These are phyloP conservation scores for Marisa cornuarietis DNA, from an alignment of 1,140 invertebrate species.

Conservation along the genomic window DNA sequence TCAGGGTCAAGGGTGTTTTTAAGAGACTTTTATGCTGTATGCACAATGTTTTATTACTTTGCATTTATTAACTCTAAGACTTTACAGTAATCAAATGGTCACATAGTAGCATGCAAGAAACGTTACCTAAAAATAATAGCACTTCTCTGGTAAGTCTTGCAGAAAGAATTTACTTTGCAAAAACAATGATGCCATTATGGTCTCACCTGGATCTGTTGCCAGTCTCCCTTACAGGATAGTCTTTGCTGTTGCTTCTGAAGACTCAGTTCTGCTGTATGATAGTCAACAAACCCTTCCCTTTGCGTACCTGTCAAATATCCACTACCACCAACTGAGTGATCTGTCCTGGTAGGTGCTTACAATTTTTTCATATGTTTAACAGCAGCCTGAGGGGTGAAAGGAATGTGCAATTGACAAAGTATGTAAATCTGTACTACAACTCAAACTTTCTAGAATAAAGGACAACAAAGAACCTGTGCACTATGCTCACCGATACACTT, in stretches of 20 bases:
- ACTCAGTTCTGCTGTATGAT: constrained; percentile 88
- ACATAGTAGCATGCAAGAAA: not conserved
- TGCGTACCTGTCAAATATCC: constrained; percentile 87
- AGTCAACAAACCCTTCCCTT: constrained; percentile 89
- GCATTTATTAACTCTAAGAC: not conserved
- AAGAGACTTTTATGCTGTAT: too few relatives aligned
- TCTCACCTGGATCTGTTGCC: constrained; percentile 49
- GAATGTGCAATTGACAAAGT: too few relatives aligned
- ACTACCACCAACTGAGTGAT: constrained; percentile 93
- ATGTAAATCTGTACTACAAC: not conserved
- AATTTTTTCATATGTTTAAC: not conserved
- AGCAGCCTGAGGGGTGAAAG: too few relatives aligned
- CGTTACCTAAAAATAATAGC: not conserved
- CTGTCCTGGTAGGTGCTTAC: constrained; percentile 78
- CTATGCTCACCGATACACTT: not conserved
- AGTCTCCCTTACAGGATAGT: constrained; percentile 84
- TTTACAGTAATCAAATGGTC: not conserved
- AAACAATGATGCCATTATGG: too few relatives aligned
- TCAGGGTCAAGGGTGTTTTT: not conserved
- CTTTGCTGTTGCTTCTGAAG: constrained; percentile 89
- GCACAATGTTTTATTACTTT: not conserved
- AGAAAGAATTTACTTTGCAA: too few relatives aligned
- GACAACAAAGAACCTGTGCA: not conserved
- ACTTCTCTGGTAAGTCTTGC: not conserved
- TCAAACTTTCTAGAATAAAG: not conserved